Evolutionary conservation across 2,113 vertebrate species (phyloP).

Genomic region (Gobio gobio): DNA sequence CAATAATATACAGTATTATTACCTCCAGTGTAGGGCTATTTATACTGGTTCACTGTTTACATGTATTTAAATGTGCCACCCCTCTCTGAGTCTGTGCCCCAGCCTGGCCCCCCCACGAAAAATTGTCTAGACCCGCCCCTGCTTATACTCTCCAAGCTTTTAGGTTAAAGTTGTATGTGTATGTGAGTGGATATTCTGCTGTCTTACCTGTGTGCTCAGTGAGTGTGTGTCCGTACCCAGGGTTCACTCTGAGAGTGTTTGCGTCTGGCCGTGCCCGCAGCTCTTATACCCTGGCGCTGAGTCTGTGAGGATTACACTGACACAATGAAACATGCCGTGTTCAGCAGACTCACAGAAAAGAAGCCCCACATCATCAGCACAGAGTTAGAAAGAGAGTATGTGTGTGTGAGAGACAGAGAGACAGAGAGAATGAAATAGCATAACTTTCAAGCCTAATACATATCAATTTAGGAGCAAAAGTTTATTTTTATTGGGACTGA

Average conservation of each 20-base stretch:
- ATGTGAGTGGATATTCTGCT: conserved; percentile 58
- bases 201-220: conserved; percentile 62
- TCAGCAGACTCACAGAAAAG: conserved; percentile 74
- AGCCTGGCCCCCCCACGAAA: too few relatives aligned
- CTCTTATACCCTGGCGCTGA: conserved; percentile 81
- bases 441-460: neutral
- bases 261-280: conserved; percentile 51
- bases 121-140: too few relatives aligned
- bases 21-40: too few relatives aligned
- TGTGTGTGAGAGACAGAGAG: neutral
- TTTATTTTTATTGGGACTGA: neutral
- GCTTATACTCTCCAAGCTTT: neutral
- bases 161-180: conserved; percentile 50
- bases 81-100: too few relatives aligned
- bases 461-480: neutral
- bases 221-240: conserved; percentile 66
- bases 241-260: conserved; percentile 76
- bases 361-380: conserved; percentile 71
- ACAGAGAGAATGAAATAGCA: conserved; percentile 1
- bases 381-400: conserved; percentile 55
- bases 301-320: conserved; percentile 71
- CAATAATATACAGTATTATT: too few relatives aligned
- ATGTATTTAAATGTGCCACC: too few relatives aligned
- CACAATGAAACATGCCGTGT: conserved; percentile 77
- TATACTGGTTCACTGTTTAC: too few relatives aligned